Base-by-base conservation (phyloP, 2,113 vertebrate species). In the Gambusia affinis region DNA sequence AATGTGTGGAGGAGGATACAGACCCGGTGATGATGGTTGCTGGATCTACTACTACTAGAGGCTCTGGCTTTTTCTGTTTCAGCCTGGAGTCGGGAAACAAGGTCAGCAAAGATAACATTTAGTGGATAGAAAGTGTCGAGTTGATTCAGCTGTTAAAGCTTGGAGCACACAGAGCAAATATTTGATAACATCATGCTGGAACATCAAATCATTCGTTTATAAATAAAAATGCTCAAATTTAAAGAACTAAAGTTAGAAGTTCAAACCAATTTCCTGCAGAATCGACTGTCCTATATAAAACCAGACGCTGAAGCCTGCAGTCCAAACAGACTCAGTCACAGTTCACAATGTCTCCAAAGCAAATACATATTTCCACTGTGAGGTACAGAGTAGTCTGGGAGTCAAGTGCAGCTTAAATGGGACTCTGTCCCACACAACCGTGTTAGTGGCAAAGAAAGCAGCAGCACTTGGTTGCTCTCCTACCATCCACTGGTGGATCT, bases 401-500 rank as follows among this genome's bases (percentile, higher is more conserved):
- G 73, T 87, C 78, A 81, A 85, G 78, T 81, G 81, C 60, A 84
- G 78, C 73, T 54, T 75, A 33, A 76, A 80, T 35, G 83, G 64
- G 77, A n/a, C 64, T 85, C 78, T 82, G 63, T 72, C 64, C 76
- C 74, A 89, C 86, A 88, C 79, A 75, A 82, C 88, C 60, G 73
- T 78, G 73, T 91, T 91, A 92, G 88, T 86, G 80, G 62, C 85
- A 78, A 77, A 61, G 39, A 78, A 85, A 66, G 72, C 70, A 67
- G 60, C 73, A 73, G 73, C 72, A 73, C 90, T 83, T 88, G 80
- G 33, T 24, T 28, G 28, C 64, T 84, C 62, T 88, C 96, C 94
- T 98, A 99, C 98, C 98, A 99, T 98, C 97, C 98, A 98, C 89
- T 97, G 97, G 77, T 98, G 97, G 91, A 98, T 99, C 92, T 97